phyloP scores from a whole-genome alignment of 2,888 invertebrate genomes.

The Parapristionchus giblindavisi region DNA sequence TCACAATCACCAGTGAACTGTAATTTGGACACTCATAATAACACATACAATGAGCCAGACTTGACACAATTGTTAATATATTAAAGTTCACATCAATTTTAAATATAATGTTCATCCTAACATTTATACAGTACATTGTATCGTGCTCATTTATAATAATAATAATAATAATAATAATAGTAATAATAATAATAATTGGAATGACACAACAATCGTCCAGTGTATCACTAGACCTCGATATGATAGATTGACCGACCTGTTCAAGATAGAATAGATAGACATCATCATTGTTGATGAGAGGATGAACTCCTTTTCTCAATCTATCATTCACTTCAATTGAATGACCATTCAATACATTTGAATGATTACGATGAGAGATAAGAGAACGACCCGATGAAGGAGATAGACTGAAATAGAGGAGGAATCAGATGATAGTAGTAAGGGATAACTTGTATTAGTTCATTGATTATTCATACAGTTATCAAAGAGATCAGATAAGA shows the following conservation, averaged over 20 bases:
- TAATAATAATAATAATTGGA: background rate
- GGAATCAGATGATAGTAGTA: too few species aligned
- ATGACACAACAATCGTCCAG: background rate
- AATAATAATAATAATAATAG: too few species aligned
- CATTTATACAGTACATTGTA: background rate
- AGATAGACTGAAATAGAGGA: slow-evolving; percentile 23
- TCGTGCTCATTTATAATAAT: background rate
- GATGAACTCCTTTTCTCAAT: slow-evolving; percentile 42
- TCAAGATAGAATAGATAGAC: slow-evolving; percentile 49
- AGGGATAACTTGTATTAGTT: too few species aligned
- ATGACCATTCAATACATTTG: background rate
- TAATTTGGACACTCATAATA: too few species aligned
- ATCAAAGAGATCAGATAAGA: too few species aligned
- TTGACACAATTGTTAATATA: too few species aligned
- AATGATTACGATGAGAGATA: slow-evolving; percentile 24
- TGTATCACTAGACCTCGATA: background rate
- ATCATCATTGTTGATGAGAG: slow-evolving; percentile 46
- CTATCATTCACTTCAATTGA: background rate
- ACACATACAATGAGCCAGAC: too few species aligned
- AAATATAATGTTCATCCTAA: background rate
- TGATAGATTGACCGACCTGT: background rate
- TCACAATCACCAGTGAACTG: background rate
- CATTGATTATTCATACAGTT: too few species aligned
- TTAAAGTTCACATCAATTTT: too few species aligned
- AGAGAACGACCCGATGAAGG: slow-evolving; percentile 8